Percentiles rank a stretch among this genome's conserved stretches.
phyloP scores from a whole-genome alignment of 37 sponge, comb jelly and placozoan genomes.

The Haliclona indistincta region DNA sequence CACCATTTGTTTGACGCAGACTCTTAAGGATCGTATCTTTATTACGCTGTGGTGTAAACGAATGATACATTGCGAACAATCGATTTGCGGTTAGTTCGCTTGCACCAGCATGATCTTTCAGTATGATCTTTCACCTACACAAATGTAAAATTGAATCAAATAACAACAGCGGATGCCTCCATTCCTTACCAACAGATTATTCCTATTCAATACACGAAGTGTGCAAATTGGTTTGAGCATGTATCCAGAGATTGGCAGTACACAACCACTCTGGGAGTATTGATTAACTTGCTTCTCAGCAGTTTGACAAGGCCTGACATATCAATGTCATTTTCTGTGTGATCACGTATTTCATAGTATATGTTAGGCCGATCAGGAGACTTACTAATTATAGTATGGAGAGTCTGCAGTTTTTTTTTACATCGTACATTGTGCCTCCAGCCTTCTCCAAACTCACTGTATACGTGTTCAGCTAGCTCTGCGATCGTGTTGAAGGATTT shows the following conservation, averaged over 20 bases:
- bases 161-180: no score
- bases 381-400: no score
- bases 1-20: constrained; percentile 22
- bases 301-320: constrained; percentile 9
- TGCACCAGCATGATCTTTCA: constrained; percentile 20
- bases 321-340: constrained; percentile 14
- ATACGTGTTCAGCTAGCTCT: no score
- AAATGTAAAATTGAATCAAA: no score
- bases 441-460: no score
- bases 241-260: constrained; percentile 23
- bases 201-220: no score
- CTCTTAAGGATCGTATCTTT: constrained; percentile 13
- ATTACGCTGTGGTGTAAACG: constrained; percentile 3
- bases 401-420: no score
- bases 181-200: no score
- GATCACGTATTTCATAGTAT: constrained; percentile 12
- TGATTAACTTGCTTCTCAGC: constrained; percentile 3
- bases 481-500: no score
- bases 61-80: constrained; percentile 27
- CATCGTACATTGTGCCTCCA: no score
- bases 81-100: constrained; percentile 12
- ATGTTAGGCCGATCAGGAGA: constrained; percentile 52
- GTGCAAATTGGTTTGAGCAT: no score
- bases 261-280: constrained; percentile 13
- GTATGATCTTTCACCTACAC: no score